Conservation (phyloP, 1,140 invertebrate genomes). For the Lordiphosa stackelbergi region DNA sequence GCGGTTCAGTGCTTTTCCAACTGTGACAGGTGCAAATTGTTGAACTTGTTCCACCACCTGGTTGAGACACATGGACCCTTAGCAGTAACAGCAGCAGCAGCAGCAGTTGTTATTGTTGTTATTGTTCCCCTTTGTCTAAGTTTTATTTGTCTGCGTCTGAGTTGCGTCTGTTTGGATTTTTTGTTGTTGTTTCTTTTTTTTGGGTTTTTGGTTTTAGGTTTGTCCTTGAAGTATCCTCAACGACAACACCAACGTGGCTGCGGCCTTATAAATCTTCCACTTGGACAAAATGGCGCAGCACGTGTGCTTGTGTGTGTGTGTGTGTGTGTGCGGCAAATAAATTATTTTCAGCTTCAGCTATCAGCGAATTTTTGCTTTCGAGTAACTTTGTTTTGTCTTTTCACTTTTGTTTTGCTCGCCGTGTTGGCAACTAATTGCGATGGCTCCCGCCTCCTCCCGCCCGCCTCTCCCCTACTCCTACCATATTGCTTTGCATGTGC, state of each 20-base stretch:
- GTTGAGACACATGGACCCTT: conserved; percentile 23
- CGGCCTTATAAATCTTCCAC: conserved; percentile 63
- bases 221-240: conserved; percentile 66
- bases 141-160: conserved; percentile 65
- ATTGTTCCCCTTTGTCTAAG: conserved; percentile 34
- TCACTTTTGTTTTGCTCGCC: conserved; percentile 48
- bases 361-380: conserved; percentile 14
- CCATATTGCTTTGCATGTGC: conserved; percentile 33
- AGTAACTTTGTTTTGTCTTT: conserved; percentile 27
- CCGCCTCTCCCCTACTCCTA: neutral
- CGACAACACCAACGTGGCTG: conserved; percentile 32
- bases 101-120: conserved; percentile 25
- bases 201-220: conserved; percentile 31
- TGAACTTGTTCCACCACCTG: conserved; percentile 49
- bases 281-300: conserved; percentile 63
- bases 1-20: conserved; percentile 40
- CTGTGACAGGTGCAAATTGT: conserved; percentile 66
- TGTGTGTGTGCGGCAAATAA: conserved; percentile 6
- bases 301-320: conserved; percentile 34
- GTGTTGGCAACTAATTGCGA: conserved; percentile 60
- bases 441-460: conserved; percentile 19
- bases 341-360: conserved; percentile 21
- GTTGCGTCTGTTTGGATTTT: conserved; percentile 51
- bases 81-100: conserved; percentile 14
- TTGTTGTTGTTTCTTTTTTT: conserved; percentile 14